Percentiles rank a stretch among this genome's conserved stretches.
Evolutionary conservation across 2,888 invertebrate genomes (phyloP).

Genomic region (Cantharis rufa): DNA sequence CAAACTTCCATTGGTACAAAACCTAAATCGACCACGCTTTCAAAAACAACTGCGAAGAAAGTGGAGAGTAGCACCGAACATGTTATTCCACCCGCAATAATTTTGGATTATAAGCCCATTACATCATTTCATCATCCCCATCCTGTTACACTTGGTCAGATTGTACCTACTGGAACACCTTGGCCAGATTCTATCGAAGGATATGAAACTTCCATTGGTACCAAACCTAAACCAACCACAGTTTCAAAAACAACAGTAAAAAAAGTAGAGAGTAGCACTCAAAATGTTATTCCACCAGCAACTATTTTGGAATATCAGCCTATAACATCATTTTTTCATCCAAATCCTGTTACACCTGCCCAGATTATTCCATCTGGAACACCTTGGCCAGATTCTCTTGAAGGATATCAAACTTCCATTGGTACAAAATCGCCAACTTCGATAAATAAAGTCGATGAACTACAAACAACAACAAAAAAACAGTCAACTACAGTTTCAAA

Average conservation of each 20-base stretch:
- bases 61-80: background rate
- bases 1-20: background rate
- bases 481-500: background rate
- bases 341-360: conserved; percentile 4
- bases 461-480: too few species aligned
- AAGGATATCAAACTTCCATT: background rate
- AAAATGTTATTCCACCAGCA: background rate
- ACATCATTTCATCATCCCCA: conserved; percentile 6
- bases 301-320: conserved; percentile 10
- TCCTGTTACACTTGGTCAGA: conserved; percentile 12
- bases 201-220: background rate
- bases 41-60: background rate
- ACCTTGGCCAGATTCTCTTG: background rate
- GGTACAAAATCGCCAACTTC: background rate
- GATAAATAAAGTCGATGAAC: too few species aligned
- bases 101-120: conserved; percentile 10
- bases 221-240: background rate
- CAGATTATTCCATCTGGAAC: conserved; percentile 22
- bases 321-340: conserved; percentile 3
- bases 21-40: background rate
- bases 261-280: too few species aligned
- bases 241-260: background rate
- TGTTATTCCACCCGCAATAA: background rate
- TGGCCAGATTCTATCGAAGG: background rate
- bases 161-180: conserved; percentile 18